Evolutionary conservation across 2,888 invertebrate genomes (phyloP).

Genomic region (Noctua janthina): DNA sequence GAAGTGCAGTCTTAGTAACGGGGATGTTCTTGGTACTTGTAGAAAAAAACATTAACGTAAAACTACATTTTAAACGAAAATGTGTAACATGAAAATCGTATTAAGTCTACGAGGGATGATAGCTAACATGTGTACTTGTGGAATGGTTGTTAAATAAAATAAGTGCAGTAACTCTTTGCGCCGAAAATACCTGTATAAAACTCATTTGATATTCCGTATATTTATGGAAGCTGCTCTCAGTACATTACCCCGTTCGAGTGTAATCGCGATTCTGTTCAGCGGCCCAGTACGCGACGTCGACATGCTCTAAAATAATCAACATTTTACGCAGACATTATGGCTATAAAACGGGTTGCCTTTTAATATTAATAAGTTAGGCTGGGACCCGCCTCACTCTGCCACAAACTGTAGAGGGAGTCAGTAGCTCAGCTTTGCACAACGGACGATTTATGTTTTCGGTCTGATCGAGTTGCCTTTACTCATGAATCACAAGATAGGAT

Average conservation of each 20-base stretch:
- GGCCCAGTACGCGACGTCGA: slow-evolving; percentile 21
- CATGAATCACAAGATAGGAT: background rate
- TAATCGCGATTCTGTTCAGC: slow-evolving; percentile 35
- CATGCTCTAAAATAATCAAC: slow-evolving; percentile 51
- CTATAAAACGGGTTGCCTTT: slow-evolving; percentile 39
- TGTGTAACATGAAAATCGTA: background rate
- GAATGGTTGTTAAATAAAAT: background rate
- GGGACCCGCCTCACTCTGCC: background rate
- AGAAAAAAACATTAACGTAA: background rate
- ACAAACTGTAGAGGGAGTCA: background rate
- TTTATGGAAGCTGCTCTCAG: slow-evolving; percentile 22
- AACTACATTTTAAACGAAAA: background rate
- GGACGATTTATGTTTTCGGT: background rate
- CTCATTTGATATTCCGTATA: slow-evolving; percentile 22
- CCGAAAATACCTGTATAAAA: slow-evolving; percentile 3
- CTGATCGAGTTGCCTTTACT: background rate
- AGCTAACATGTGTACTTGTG: background rate
- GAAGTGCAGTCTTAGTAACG: background rate
- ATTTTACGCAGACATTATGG: slow-evolving; percentile 39
- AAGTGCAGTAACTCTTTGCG: background rate
- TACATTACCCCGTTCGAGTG: slow-evolving; percentile 24
- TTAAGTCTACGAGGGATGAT: background rate
- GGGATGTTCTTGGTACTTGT: too few species aligned
- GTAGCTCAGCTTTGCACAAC: slow-evolving; percentile 15
- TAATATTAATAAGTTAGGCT: slow-evolving; percentile 52